Percentiles rank a stretch among this genome's conserved stretches.
phyloP scores from a whole-genome alignment of 92 coral and sea anemone genomes.

The Heliopora coerulea region DNA sequence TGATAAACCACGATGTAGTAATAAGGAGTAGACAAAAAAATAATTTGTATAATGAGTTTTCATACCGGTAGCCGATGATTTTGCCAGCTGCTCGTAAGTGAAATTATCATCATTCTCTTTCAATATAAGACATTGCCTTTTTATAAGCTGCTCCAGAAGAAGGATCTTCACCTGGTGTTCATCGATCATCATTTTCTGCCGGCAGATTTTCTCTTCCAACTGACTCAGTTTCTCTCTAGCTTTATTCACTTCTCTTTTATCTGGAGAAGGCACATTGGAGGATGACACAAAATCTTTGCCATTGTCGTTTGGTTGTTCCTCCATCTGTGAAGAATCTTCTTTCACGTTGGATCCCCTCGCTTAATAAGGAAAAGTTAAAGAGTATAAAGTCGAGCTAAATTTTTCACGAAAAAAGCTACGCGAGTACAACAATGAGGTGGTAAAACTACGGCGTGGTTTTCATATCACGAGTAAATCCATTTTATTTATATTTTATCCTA shows the following conservation, averaged over 20 bases:
- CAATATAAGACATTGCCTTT: constrained; percentile 24
- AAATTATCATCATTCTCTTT: constrained; percentile 28
- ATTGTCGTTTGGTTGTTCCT: not conserved
- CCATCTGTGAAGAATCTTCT: not conserved
- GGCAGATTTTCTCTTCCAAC: constrained; percentile 6
- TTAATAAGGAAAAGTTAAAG: not conserved
- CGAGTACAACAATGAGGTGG: too few species aligned
- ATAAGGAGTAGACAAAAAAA: too few species aligned
- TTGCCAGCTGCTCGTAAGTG: constrained; percentile 31
- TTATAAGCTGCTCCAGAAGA: constrained; percentile 23
- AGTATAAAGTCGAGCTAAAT: not conserved
- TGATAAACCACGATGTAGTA: too few species aligned
- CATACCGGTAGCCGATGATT: not conserved
- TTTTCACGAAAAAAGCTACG: too few species aligned
- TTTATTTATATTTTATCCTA: too few species aligned
- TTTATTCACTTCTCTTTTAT: not conserved
- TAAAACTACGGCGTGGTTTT: too few species aligned
- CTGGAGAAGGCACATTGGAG: not conserved
- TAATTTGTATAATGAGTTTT: not conserved
- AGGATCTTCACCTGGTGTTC: constrained; percentile 30
- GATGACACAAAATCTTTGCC: not conserved
- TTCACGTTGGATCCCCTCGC: not conserved
- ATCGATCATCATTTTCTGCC: constrained; percentile 17
- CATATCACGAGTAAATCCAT: too few species aligned
- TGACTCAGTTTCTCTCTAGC: constrained; percentile 13